Evolutionary conservation across 2,888 invertebrate genomes (phyloP), one percentile per base, ranked within the genome.

Genomic region (Ectemnius cavifrons): DNA sequence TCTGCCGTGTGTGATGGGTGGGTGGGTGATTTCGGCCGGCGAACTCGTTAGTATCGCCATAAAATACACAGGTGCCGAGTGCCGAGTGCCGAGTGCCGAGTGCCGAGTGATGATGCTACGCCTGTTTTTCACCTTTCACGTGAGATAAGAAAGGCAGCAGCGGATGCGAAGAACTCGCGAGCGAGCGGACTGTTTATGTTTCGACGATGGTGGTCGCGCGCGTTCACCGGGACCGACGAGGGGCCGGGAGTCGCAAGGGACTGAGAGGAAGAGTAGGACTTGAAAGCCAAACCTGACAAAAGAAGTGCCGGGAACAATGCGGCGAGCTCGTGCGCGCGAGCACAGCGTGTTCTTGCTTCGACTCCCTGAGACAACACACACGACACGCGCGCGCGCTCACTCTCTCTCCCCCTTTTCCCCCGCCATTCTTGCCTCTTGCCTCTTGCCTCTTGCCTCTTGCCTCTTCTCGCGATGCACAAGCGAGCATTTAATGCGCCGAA

Each of bases 41-140:
- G 67, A 68, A 71, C 77, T 75, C 77, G 77, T 77, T 77, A 71
- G 77, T 75, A 77, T 77, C 77, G 65, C 77, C 71, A 68, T 71
- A 76, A 77, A 77, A 75, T 75, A 75, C 62, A 75, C 77, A 1
- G 2, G 20, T 2, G 20, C 20, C 20, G 1, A 20, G 20, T 2
- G 20, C 20, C 20, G 20, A 20, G 20, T 20, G 20, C 20, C 20
- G 20, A 20, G 75, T 77, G 75, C 62, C 28, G 62, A 65, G 65
- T 52, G 16, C 14, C 14, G 4, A 52, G 52, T 52, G 14, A 16
- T 5, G 56, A 62, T 28, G 67, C 46, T 49, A 37, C 57, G 71
- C 58, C 67, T 68, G 65, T 75, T 71, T 75, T 71, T 68, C 28
- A 67, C n/a, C 52, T 58, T 52, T 64, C 20, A 13, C 46, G 11